These are phyloP conservation scores for Cosmopolites sordidus DNA, from an alignment of 2,888 invertebrate genomes.

Conservation along the genomic window DNA sequence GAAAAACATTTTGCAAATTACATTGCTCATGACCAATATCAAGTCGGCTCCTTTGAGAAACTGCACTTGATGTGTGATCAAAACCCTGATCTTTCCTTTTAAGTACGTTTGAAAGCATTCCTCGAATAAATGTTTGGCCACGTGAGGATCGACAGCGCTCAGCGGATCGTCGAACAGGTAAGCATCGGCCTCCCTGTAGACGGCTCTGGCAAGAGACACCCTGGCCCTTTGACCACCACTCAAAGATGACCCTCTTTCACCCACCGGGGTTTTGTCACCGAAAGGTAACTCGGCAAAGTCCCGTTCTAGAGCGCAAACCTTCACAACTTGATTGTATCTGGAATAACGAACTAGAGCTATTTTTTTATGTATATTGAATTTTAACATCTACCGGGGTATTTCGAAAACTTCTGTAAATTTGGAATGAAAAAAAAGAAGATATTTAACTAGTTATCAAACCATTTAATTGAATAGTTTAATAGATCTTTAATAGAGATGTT, in stretches of 20 bases:
- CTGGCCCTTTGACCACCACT: conserved; percentile 81
- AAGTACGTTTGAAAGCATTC: conserved; percentile 62
- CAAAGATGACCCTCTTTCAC: conserved; percentile 72
- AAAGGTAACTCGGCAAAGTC: conserved; percentile 70
- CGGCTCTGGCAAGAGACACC: conserved; percentile 71
- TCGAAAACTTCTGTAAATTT: too few relatives aligned
- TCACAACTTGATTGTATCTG: conserved; percentile 50
- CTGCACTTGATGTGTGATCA: conserved; percentile 84
- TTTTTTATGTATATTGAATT: too few relatives aligned
- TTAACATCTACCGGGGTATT: too few relatives aligned
- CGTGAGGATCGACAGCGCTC: conserved; percentile 75
- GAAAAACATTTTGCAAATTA: conserved; percentile 26
- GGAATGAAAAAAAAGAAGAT: too few relatives aligned
- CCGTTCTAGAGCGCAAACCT: conserved; percentile 60
- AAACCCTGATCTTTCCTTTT: conserved; percentile 63
- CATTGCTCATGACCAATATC: conserved; percentile 64
- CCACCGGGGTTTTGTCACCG: conserved; percentile 72
- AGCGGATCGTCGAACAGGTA: conserved; percentile 78
- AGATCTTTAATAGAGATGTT: too few relatives aligned
- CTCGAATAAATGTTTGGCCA: conserved; percentile 70
- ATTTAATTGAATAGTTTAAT: too few relatives aligned
- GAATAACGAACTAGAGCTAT: too few relatives aligned
- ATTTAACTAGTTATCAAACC: too few relatives aligned
- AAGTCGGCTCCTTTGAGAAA: conserved; percentile 64
- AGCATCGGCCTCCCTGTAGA: conserved; percentile 72